These are phyloP conservation scores for Drosophila imparisetae DNA, from an alignment of 2,888 invertebrate species.

Conservation along the genomic window DNA sequence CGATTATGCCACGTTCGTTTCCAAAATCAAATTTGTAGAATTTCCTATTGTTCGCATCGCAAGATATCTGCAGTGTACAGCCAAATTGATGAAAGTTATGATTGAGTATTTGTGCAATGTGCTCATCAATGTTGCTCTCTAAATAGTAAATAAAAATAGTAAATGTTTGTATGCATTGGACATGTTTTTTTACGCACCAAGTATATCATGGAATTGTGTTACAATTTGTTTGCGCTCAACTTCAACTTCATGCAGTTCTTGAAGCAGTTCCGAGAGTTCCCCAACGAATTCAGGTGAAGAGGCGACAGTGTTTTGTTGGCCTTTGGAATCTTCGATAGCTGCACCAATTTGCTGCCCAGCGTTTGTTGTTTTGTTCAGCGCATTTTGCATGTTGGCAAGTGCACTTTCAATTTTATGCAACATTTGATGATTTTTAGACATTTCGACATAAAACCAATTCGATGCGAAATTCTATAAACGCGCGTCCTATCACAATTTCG, in stretches of 20 bases:
- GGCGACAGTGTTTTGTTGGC: neutral
- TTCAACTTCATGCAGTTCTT: neutral
- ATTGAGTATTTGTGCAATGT: neutral
- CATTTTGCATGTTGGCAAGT: neutral
- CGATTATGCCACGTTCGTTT: neutral
- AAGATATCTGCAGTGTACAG: constrained; percentile 3
- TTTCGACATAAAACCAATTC: neutral
- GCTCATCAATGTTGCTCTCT: neutral
- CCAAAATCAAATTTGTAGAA: constrained; percentile 27
- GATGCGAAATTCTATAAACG: neutral
- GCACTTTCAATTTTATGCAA: constrained; percentile 1
- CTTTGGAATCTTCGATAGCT: neutral
- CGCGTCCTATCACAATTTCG: constrained; percentile 3
- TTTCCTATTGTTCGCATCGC: neutral
- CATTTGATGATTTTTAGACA: neutral
- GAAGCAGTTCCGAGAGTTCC: neutral
- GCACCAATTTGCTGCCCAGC: constrained; percentile 1
- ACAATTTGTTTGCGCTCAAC: neutral
- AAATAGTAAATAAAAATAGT: neutral
- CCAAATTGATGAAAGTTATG: constrained; percentile 14
- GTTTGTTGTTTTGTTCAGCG: neutral
- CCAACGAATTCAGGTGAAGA: neutral
- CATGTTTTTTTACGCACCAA: neutral
- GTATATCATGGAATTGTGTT: neutral
- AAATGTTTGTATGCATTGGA: too few relatives aligned